Percentiles rank a stretch among this genome's conserved stretches.
phyloP scores from a whole-genome alignment of 1,140 invertebrate genomes.

The Metaphire vulgaris region DNA sequence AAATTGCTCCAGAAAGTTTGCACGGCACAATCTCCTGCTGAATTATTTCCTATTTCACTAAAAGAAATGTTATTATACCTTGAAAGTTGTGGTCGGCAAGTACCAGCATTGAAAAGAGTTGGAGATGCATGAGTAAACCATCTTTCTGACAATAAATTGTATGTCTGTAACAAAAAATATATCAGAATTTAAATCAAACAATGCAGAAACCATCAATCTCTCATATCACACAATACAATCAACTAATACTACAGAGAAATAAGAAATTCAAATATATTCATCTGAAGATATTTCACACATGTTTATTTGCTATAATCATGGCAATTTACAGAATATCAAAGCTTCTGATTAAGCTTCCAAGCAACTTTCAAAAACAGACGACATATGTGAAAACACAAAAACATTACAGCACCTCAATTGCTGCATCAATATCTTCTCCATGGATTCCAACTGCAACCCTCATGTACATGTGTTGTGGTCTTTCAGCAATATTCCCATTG shows the following conservation, averaged over 20 bases:
- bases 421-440: conserved; percentile 81
- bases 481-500: conserved; percentile 62
- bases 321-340: too few species aligned
- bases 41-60: too few species aligned
- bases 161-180: conserved; percentile 62
- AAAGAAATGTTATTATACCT: conserved; percentile 59
- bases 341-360: too few species aligned
- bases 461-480: conserved; percentile 99
- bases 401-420: conserved; percentile 65
- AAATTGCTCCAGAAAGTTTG: too few species aligned
- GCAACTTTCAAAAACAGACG: too few species aligned
- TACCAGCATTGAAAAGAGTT: conserved; percentile 92
- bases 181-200: too few species aligned
- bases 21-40: too few species aligned
- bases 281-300: too few species aligned
- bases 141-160: conserved; percentile 88
- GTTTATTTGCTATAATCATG: too few species aligned
- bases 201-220: not conserved
- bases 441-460: conserved; percentile 94
- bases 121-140: conserved; percentile 98
- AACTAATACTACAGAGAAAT: not conserved
- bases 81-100: conserved; percentile 81
- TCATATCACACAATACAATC: not conserved
- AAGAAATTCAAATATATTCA: too few species aligned
- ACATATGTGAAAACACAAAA: too few species aligned